Base-by-base conservation (phyloP, 1,140 invertebrate species). In the Gryllus bimaculatus region DNA sequence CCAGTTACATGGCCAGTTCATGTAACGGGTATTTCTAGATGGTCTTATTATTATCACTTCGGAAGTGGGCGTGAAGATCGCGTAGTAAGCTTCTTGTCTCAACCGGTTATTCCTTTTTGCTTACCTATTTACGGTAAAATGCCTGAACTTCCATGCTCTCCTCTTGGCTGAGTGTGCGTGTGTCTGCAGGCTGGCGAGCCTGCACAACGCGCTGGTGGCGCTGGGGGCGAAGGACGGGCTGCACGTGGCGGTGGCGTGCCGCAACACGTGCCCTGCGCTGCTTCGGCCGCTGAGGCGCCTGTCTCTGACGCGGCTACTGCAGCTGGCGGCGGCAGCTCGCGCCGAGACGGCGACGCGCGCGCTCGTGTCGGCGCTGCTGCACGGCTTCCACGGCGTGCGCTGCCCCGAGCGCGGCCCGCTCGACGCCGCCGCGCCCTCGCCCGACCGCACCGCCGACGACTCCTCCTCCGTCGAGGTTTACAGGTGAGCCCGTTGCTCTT, bases 231-330 rank as follows among this genome's bases (percentile, higher is more conserved):
- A 78, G 13, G 81, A 83, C 10, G 79, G 79, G 47, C 80, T 81
- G 78, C 66, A 78, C n/a, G 76, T 81, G 8, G 78, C 78, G 13
- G 79, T 82, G 8, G 81, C 81, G 13, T 79, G 78, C 12, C 75
- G 81, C n/a, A 84, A 84, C 76, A 82, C 83, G 8, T 84, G 83
- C 74, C 82, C 83, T 12, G 75, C 80, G 7, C 73, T 84, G 26
- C 80, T 80, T 12, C 80, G 81, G 47, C 83, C 83, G 5, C 76
- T 83, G 76, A 76, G 82, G 39, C 82, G 82, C 74, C 80, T 84
- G 1, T 81, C 83, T 8, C 73, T 83, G 8, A 83, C 83, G 7
- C 82, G 82, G 79, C 79, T 84, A 18, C 78, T 84, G 8, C 80
- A 81, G 74, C 39, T 80, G 54, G 54, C 54, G 54, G 54, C 54